phyloP scores from a whole-genome alignment of 1,140 invertebrate species.

The Orchestia grillus region DNA sequence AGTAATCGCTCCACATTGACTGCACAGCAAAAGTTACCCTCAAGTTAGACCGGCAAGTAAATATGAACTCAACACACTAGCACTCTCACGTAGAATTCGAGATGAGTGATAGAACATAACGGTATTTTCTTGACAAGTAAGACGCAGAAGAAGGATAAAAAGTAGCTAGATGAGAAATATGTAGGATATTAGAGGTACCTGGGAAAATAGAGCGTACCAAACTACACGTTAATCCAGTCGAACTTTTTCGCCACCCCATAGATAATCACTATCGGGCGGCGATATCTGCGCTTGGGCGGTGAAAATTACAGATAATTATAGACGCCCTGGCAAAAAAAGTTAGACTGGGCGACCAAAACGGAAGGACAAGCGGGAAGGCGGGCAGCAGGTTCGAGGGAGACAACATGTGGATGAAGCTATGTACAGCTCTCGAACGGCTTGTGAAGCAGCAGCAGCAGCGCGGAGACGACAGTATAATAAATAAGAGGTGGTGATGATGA shows the following conservation, averaged over 20 bases:
- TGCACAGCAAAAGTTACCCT: not conserved
- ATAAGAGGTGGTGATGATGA: not conserved
- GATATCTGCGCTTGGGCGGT: too few species aligned
- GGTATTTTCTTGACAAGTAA: not conserved
- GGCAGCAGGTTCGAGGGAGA: not conserved
- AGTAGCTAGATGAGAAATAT: not conserved
- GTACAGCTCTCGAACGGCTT: not conserved
- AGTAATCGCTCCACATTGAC: not conserved
- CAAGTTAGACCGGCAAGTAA: not conserved
- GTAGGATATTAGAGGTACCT: not conserved
- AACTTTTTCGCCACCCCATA: too few species aligned
- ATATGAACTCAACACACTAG: not conserved
- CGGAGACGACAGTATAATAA: not conserved
- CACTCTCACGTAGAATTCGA: not conserved
- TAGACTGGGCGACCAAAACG: too few species aligned
- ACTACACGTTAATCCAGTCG: too few species aligned
- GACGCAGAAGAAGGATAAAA: too few species aligned
- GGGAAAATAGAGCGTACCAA: not conserved
- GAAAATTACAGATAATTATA: too few species aligned
- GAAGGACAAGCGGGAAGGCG: not conserved
- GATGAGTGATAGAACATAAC: not conserved
- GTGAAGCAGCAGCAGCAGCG: not conserved
- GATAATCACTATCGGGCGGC: too few species aligned
- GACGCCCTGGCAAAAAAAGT: too few species aligned
- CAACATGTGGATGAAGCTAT: not conserved